These are phyloP conservation scores for Diarsia brunnea DNA, from an alignment of 2,888 invertebrate genomes.

Conservation along the genomic window DNA sequence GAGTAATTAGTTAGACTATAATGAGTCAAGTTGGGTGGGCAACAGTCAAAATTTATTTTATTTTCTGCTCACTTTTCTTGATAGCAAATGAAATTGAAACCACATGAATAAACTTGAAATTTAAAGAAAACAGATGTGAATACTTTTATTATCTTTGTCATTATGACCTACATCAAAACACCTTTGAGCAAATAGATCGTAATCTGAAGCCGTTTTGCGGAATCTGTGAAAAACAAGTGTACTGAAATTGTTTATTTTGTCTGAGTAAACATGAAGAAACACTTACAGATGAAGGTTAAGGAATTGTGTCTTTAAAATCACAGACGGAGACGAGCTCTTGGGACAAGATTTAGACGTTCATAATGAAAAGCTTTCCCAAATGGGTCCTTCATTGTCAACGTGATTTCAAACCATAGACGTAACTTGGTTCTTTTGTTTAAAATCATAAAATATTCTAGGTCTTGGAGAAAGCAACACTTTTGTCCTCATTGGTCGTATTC, in stretches of 20 bases:
- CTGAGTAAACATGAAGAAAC: slow-evolving; percentile 16
- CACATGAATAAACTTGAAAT: not conserved
- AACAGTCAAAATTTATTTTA: slow-evolving; percentile 9
- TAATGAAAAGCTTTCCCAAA: not conserved
- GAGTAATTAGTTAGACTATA: slow-evolving; percentile 40
- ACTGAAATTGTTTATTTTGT: slow-evolving; percentile 28
- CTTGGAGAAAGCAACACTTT: slow-evolving; percentile 26
- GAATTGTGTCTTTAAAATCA: not conserved
- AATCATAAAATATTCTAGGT: slow-evolving; percentile 6
- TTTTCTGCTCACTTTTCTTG: slow-evolving; percentile 12
- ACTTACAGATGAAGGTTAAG: slow-evolving; percentile 21
- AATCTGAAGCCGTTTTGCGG: slow-evolving; percentile 28
- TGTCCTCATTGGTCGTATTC: not conserved
- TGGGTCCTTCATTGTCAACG: not conserved
- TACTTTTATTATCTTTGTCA: slow-evolving; percentile 18
- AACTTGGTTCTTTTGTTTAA: not conserved
- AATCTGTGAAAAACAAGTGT: slow-evolving; percentile 35
- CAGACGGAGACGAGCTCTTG: not conserved
- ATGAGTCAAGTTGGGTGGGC: slow-evolving; percentile 23
- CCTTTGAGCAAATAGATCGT: slow-evolving; percentile 29
- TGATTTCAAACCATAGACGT: not conserved
- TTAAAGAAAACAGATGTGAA: not conserved
- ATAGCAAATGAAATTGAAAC: slow-evolving; percentile 18
- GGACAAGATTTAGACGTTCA: not conserved
- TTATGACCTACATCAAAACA: slow-evolving; percentile 38